Conservation (phyloP, 2,797 vertebrate genomes). For the Oceanodroma leucorhoa region DNA sequence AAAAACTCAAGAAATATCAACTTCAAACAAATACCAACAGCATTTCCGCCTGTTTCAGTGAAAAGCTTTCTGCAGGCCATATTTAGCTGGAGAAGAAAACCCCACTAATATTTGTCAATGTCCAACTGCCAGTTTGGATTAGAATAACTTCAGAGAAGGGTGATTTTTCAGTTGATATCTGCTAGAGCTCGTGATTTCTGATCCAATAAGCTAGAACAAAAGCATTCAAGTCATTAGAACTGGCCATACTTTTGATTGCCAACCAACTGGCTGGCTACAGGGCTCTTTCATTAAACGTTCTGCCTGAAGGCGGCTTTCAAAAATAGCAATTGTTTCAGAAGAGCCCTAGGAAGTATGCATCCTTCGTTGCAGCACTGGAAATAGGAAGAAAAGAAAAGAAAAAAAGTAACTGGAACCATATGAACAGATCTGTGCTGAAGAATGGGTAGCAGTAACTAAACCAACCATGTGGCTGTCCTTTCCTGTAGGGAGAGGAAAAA, state of each 20-base stretch:
- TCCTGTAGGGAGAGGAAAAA: not conserved
- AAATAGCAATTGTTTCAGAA: not conserved
- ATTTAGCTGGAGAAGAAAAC: not conserved
- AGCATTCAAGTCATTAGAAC: conserved; percentile 31
- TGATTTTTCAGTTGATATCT: conserved; percentile 41
- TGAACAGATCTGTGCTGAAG: not conserved
- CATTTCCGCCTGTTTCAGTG: not conserved
- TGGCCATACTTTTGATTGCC: not conserved
- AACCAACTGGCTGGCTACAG: not conserved
- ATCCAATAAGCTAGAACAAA: conserved; percentile 50
- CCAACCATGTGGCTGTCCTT: not conserved
- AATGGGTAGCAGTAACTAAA: not conserved
- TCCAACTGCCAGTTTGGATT: not conserved
- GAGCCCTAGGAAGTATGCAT: not conserved
- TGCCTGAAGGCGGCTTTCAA: not conserved
- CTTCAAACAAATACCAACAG: not conserved
- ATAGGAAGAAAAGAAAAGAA: not conserved
- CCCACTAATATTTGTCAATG: not conserved
- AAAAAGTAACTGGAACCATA: not conserved
- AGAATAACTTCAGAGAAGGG: conserved; percentile 31
- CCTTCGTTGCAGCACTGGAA: not conserved
- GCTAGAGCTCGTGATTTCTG: conserved; percentile 31
- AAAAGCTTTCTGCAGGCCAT: not conserved
- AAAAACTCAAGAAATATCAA: not conserved
- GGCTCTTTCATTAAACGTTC: not conserved